Evolutionary conservation across 2,888 invertebrate species (phyloP).

Genomic region (Patella caerulea): DNA sequence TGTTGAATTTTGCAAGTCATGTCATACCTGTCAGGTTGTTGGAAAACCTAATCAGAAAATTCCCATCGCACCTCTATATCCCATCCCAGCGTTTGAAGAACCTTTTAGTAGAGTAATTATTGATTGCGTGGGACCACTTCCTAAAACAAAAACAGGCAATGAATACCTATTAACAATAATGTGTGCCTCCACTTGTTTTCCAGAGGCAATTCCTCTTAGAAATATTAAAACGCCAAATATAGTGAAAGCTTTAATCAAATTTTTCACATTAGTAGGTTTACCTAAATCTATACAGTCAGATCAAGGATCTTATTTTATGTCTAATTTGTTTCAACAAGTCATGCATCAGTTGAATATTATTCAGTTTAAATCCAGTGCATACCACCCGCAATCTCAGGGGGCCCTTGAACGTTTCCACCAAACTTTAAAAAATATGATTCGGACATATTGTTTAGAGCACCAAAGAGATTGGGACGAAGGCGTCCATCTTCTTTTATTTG

Average conservation of each 20-base stretch:
- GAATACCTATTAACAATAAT: constrained; percentile 37
- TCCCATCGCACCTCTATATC: constrained; percentile 24
- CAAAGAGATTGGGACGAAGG: constrained; percentile 32
- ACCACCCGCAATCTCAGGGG: constrained; percentile 23
- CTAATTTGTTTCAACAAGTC: constrained; percentile 35
- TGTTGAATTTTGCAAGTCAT: constrained; percentile 25
- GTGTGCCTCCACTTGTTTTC: constrained; percentile 37
- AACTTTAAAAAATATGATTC: constrained; percentile 28
- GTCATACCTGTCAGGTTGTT: constrained; percentile 30
- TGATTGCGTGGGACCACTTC: constrained; percentile 39
- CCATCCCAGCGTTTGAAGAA: constrained; percentile 28
- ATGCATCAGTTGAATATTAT: constrained; percentile 27
- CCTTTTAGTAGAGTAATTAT: constrained; percentile 34
- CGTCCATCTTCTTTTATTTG: constrained; percentile 29
- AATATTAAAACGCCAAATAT: constrained; percentile 37
- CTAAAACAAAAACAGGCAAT: constrained; percentile 30
- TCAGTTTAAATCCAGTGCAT: constrained; percentile 11
- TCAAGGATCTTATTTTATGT: constrained; percentile 43
- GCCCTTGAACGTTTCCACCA: constrained; percentile 26
- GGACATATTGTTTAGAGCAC: constrained; percentile 27
- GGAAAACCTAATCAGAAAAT: constrained; percentile 34
- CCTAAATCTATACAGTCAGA: constrained; percentile 39
- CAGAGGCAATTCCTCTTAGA: constrained; percentile 45
- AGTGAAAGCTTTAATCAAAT: constrained; percentile 34
- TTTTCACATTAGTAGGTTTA: constrained; percentile 39